Evolutionary conservation across 1,140 invertebrate species (phyloP), one percentile per base, ranked within the genome.

Genomic region (Platorchestia sp.): DNA sequence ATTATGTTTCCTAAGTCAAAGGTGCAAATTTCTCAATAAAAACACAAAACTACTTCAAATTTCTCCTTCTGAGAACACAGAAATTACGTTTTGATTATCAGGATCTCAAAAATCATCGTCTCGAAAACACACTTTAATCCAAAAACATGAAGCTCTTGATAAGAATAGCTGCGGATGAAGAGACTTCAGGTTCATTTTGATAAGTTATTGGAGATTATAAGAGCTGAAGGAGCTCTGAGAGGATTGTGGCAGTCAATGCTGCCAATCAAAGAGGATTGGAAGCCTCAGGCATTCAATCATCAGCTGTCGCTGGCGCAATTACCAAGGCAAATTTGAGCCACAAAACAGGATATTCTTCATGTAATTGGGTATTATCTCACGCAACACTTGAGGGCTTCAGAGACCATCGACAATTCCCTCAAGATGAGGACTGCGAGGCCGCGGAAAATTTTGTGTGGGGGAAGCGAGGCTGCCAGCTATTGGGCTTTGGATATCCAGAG

Each of bases 281-380:
- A 45, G 91, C 91, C 45, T 93, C 43, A 45, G 45, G 91, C 91
- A 93, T 93, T 93, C 43, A 93, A 93, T 93, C 91, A 93, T 45
- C 43, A 45, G 91, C 43, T 47, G 43, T 93, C 45, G 44, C 45
- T 22, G 44, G 43, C 47, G 91, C 91, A 93, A 93, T 93, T 93
- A 93, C 45, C 41, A 93, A 93, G 43, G 91, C 91, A 93, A 93
- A 93, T 93, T 93, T 93, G 45, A 93, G 45, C 6, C 43, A n/a
- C 91, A 93, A 93, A 93, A 47, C 47, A n/a, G 91, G 91, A 93
- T 93, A 93, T 44, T 45, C 43, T 45, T 45, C 43, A 93, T 44
- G 40, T 93, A 93, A 45, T 45, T 93, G 91, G 43, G 45, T 45
- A 45, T 93, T 93, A 93, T 45, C 43, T 45, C 91, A 93, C 36